Evolutionary conservation across 2,888 invertebrate species (phyloP).

Genomic region (Leucophenga maculata): DNA sequence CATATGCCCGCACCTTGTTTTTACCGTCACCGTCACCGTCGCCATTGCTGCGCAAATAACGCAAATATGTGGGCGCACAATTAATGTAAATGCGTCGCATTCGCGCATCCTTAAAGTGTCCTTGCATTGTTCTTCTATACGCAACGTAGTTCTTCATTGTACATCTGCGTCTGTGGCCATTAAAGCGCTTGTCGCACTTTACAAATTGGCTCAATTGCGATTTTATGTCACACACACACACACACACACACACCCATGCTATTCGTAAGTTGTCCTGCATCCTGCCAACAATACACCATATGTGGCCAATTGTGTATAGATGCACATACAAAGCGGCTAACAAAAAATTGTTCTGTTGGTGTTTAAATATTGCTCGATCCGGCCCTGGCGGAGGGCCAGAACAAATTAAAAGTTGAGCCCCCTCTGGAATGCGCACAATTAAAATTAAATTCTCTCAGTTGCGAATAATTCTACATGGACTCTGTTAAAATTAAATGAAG

Average conservation of each 20-base stretch:
- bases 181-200: conserved; percentile 66
- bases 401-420: too few relatives aligned
- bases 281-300: conserved; percentile 46
- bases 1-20: too few relatives aligned
- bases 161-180: conserved; percentile 36
- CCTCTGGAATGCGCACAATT: too few relatives aligned
- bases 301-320: conserved; percentile 60
- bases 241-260: conserved; percentile 4
- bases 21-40: too few relatives aligned
- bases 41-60: neutral
- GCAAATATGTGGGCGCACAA: neutral
- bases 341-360: too few relatives aligned
- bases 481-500: too few relatives aligned
- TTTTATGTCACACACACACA: conserved; percentile 67
- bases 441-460: too few relatives aligned
- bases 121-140: neutral
- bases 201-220: conserved; percentile 73
- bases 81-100: neutral
- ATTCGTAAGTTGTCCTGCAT: too few relatives aligned
- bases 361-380: too few relatives aligned
- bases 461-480: too few relatives aligned
- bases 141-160: neutral
- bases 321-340: conserved; percentile 32
- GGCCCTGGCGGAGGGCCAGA: too few relatives aligned
- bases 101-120: conserved; percentile 2